Base-by-base conservation (phyloP, 1,140 invertebrate genomes). In the Proctacanthus coquilletti region DNA sequence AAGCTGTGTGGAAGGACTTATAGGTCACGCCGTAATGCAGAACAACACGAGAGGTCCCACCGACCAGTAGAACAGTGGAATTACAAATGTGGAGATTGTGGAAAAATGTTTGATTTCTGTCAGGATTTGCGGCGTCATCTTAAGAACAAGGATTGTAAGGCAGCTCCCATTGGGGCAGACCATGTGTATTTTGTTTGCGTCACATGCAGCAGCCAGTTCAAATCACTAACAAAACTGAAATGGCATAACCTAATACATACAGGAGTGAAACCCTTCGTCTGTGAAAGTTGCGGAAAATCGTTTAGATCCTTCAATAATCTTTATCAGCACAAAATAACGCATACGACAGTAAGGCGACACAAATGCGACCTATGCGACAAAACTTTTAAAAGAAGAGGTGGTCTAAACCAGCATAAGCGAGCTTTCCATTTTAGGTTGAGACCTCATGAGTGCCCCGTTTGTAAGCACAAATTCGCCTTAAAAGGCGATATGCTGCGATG, bases 401-500 rank as follows among this genome's bases (percentile, higher is more conserved):
- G 57, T 0, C 37, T 59, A 5, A 52, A 48, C 0, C 57, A 60
- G 38, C 57, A 60, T 42, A 45, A 54, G 25, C 49, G 49, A 34
- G 57, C 49, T 29, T 57, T 47, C 36, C 57, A 60, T 41, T 40
- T 57, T 38, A 48, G 56, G 40, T 39, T 54, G 11, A 59, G 57
- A 39, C 57, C 54, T 13, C 48, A 51, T 30, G 39, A 45, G 20
- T 60, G 57, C 48, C 40, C 45, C 4, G 49, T 53, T 17, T 60
- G 57, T 31, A 45, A 49, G 42, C 52, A 55, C 34, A 34, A 45
- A 21, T 60, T 53, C 42, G 54, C 56, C 18, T 44, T 60, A 21
- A 60, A 60, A 44, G 48, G 56, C 35, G 57, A 60, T 45, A 57
- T 60, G 54, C 34, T 56, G 21, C 46, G 56, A 14, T 60, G 56